Evolutionary conservation across 1,140 invertebrate genomes (phyloP).

Genomic region (Daktulosphaira vitifoliae): DNA sequence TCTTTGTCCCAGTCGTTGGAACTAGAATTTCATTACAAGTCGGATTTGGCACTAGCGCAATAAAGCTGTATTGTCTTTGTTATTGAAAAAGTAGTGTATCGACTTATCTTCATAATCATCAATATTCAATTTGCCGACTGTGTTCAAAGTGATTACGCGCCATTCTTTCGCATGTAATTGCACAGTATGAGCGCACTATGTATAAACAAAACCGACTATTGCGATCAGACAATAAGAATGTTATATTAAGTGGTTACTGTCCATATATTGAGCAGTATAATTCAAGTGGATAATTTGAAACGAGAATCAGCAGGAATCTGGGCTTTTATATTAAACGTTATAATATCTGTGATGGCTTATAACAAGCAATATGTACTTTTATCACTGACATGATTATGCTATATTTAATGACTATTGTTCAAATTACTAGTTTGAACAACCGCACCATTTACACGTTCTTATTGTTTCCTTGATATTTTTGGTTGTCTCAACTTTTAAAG

Average conservation of each 20-base stretch:
- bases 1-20: no score
- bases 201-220: not conserved
- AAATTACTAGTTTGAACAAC: not conserved
- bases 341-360: not conserved
- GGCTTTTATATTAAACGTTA: no score
- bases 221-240: not conserved
- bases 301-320: not conserved
- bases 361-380: conserved; percentile 7
- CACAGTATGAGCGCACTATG: not conserved
- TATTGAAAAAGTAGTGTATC: no score
- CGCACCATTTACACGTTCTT: not conserved
- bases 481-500: not conserved
- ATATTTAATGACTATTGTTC: conserved; percentile 18
- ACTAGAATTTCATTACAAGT: no score
- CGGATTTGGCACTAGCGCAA: no score
- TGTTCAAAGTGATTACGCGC: not conserved
- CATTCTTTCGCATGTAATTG: not conserved
- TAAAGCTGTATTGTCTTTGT: no score
- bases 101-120: no score
- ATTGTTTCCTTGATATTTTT: conserved; percentile 6
- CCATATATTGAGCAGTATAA: no score
- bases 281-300: not conserved
- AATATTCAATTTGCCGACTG: not conserved
- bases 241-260: no score
- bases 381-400: not conserved